Conservation (phyloP, 2,113 vertebrate genomes). For the Dipodomys stephensi region DNA sequence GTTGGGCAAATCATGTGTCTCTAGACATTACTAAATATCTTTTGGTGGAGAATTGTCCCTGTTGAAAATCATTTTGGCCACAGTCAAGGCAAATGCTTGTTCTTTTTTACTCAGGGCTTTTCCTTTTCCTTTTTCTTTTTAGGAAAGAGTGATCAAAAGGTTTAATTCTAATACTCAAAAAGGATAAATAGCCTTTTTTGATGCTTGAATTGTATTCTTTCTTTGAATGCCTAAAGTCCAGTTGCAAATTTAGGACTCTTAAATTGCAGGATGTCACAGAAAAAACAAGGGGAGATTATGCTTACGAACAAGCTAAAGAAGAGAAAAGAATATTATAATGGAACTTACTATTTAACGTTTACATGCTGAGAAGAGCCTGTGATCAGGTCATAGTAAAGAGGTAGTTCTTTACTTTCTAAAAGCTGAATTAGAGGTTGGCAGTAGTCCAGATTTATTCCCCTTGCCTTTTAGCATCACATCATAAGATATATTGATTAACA, state of each 20-base stretch:
- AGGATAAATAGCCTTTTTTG: constrained; percentile 17
- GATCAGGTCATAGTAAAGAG: constrained; percentile 3
- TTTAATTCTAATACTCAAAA: constrained; percentile 4
- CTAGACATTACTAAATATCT: neutral
- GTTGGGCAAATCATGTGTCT: neutral
- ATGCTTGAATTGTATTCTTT: constrained; percentile 31
- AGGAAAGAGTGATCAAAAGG: constrained; percentile 17
- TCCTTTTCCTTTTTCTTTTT: constrained; percentile 55
- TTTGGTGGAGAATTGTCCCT: neutral
- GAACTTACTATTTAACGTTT: neutral
- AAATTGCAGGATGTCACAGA: neutral
- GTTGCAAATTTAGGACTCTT: constrained; percentile 46
- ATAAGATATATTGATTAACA: constrained; percentile 13
- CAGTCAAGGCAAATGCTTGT: neutral
- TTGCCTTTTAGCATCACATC: constrained; percentile 9
- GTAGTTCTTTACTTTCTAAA: constrained; percentile 15
- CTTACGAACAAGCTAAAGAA: constrained; percentile 6
- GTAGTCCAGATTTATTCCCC: neutral
- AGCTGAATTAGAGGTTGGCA: neutral
- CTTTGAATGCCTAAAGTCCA: constrained; percentile 43
- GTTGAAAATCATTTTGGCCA: constrained; percentile 18
- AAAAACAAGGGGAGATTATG: constrained; percentile 7
- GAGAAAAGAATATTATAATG: constrained; percentile 5
- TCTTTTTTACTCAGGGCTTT: neutral
- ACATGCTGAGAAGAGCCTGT: constrained; percentile 44